Conservation (phyloP, 2,797 vertebrate genomes). For the Muscicapa comitata region DNA sequence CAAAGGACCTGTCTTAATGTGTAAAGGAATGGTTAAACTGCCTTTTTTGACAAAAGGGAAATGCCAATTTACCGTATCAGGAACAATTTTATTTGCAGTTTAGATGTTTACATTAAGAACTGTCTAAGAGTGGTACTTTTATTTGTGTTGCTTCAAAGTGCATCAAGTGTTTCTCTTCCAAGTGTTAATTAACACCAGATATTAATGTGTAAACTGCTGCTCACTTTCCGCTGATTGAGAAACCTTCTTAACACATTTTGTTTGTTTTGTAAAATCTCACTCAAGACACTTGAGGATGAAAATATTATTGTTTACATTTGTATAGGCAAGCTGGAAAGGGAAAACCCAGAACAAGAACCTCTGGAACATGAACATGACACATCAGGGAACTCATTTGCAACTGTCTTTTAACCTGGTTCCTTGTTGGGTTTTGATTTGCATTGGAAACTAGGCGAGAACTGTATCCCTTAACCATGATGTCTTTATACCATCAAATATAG, state of each 20-base stretch:
- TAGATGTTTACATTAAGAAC: neutral
- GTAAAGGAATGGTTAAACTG: neutral
- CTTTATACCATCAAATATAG: neutral
- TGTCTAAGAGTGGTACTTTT: neutral
- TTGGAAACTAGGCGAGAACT: neutral
- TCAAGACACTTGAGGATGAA: neutral
- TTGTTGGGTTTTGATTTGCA: neutral
- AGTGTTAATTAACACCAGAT: neutral
- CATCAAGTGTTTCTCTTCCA: neutral
- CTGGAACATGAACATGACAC: neutral
- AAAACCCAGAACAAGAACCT: neutral
- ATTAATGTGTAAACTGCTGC: neutral
- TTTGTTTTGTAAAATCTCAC: neutral
- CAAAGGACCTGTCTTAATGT: neutral
- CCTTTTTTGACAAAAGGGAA: neutral
- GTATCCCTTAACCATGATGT: neutral
- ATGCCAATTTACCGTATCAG: neutral
- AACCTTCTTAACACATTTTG: neutral
- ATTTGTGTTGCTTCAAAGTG: neutral
- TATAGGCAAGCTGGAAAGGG: neutral
- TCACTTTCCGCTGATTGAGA: neutral
- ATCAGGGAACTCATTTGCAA: neutral
- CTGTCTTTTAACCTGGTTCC: conserved; percentile 11
- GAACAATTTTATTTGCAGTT: neutral
- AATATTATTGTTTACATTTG: neutral